phyloP scores from a whole-genome alignment of 2,888 invertebrate species.

The Cheilosia vulpina region DNA sequence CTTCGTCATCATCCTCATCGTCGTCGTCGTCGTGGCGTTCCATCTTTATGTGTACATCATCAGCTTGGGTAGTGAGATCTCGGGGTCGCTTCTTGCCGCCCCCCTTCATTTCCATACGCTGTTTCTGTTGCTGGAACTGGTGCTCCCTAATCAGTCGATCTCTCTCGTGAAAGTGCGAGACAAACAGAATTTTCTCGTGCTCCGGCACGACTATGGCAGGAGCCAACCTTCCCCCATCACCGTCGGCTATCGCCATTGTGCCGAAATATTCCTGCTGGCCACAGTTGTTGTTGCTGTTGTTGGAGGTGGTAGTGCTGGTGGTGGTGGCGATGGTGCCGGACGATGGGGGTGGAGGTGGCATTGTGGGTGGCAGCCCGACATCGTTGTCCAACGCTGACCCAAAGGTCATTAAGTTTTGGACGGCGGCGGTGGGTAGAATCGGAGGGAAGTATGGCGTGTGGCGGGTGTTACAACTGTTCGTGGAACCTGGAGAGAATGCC shows the following conservation, averaged over 20 bases:
- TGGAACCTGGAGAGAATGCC: slow-evolving; percentile 34
- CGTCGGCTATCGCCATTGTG: slow-evolving; percentile 65
- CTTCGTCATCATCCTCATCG: slow-evolving; percentile 50
- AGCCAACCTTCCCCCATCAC: slow-evolving; percentile 21
- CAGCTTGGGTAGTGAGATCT: slow-evolving; percentile 39
- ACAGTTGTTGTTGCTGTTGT: slow-evolving; percentile 61
- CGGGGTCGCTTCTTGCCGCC: slow-evolving; percentile 67
- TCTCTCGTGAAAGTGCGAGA: slow-evolving; percentile 83
- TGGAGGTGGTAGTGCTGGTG: too few relatives aligned
- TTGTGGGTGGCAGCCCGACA: slow-evolving; percentile 50
- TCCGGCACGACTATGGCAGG: slow-evolving; percentile 70
- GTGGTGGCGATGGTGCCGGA: slow-evolving; percentile 66
- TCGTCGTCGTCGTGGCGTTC: slow-evolving; percentile 49
- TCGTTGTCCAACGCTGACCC: slow-evolving; percentile 54
- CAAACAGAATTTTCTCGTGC: slow-evolving; percentile 81
- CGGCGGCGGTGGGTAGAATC: slow-evolving; percentile 53
- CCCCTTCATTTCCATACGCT: slow-evolving; percentile 75
- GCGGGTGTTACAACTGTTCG: slow-evolving; percentile 49
- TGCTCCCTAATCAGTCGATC: slow-evolving; percentile 83
- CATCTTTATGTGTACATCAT: slow-evolving; percentile 57
- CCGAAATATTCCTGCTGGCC: slow-evolving; percentile 72
- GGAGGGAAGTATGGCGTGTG: slow-evolving; percentile 54
- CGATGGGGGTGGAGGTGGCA: slow-evolving; percentile 64
- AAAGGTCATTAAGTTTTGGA: slow-evolving; percentile 73
- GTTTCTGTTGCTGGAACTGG: slow-evolving; percentile 81